These are phyloP conservation scores for Pteronotus mesoamericanus DNA, from an alignment of 2,797 vertebrate species.

Conservation along the genomic window DNA sequence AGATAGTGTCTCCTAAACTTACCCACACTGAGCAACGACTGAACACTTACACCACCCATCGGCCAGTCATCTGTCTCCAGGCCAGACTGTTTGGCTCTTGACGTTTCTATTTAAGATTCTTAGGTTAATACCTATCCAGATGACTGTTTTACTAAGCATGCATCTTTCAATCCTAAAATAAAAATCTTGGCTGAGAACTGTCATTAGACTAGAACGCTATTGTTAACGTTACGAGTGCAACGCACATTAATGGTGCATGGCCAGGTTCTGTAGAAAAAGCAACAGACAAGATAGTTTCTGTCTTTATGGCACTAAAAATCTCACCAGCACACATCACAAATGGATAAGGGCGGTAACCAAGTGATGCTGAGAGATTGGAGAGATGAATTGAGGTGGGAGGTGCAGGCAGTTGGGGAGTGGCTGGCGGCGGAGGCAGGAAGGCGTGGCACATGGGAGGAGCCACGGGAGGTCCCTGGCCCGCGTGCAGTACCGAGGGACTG, in stretches of 20 bases:
- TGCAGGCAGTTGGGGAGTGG: not conserved
- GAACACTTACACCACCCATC: not conserved
- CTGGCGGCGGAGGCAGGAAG: not conserved
- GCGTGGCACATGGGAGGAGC: not conserved
- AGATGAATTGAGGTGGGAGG: not conserved
- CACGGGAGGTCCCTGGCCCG: not conserved
- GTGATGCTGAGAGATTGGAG: not conserved
- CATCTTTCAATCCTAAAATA: not conserved
- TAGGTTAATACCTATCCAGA: not conserved
- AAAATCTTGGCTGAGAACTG: not conserved
- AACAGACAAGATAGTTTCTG: not conserved
- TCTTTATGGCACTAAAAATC: not conserved
- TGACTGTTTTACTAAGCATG: not conserved
- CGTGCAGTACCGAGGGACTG: not conserved
- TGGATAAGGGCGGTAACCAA: not conserved
- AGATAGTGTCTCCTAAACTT: not conserved
- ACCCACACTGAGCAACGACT: fast-evolving
- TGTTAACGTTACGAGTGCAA: not conserved
- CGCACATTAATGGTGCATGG: not conserved
- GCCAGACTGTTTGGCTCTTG: not conserved
- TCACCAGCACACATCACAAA: not conserved
- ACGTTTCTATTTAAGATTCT: not conserved
- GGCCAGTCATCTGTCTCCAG: not conserved
- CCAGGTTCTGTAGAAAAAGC: not conserved
- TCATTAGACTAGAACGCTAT: not conserved